Evolutionary conservation across 2,113 vertebrate species (phyloP).

Genomic region (Xenus cinereus): DNA sequence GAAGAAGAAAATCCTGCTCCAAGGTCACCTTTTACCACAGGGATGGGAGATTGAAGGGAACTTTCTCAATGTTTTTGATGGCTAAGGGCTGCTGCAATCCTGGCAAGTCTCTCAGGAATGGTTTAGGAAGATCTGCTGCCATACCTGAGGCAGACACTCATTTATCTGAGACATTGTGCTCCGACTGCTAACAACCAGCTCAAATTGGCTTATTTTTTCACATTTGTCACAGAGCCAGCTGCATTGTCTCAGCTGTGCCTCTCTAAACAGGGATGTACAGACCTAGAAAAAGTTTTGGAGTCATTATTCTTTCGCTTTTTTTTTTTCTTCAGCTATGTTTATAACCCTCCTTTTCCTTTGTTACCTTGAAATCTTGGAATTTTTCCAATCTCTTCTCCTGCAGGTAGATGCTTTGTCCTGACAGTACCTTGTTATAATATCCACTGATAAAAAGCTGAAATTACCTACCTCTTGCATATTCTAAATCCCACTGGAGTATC

Average conservation of each 20-base stretch:
- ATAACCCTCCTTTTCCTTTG: slow-evolving; percentile 49
- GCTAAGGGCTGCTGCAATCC: slow-evolving; percentile 68
- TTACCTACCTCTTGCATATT: background rate
- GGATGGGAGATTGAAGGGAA: slow-evolving; percentile 72
- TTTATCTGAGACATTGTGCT: slow-evolving; percentile 80
- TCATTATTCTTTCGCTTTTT: slow-evolving; percentile 83
- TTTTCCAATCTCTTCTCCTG: slow-evolving; percentile 40
- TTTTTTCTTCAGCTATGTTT: slow-evolving; percentile 35
- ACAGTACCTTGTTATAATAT: slow-evolving; percentile 35
- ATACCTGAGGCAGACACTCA: slow-evolving; percentile 85
- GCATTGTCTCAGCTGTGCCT: slow-evolving; percentile 83
- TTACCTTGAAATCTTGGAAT: slow-evolving; percentile 32
- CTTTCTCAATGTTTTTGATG: slow-evolving; percentile 32
- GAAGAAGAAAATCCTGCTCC: slow-evolving; percentile 59
- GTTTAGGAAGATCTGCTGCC: slow-evolving; percentile 81
- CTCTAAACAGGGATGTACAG: slow-evolving; percentile 78
- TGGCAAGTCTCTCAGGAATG: slow-evolving; percentile 76
- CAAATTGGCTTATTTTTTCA: slow-evolving; percentile 93
- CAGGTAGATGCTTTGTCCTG: slow-evolving; percentile 25
- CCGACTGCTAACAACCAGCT: slow-evolving; percentile 87
- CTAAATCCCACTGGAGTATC: background rate
- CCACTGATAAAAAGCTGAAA: slow-evolving; percentile 16
- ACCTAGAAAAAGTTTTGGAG: slow-evolving; percentile 81
- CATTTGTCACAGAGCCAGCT: slow-evolving; percentile 90
- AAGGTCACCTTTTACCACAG: slow-evolving; percentile 82